phyloP scores from a whole-genome alignment of 2,888 invertebrate genomes.

The Ceriagrion tenellum region DNA sequence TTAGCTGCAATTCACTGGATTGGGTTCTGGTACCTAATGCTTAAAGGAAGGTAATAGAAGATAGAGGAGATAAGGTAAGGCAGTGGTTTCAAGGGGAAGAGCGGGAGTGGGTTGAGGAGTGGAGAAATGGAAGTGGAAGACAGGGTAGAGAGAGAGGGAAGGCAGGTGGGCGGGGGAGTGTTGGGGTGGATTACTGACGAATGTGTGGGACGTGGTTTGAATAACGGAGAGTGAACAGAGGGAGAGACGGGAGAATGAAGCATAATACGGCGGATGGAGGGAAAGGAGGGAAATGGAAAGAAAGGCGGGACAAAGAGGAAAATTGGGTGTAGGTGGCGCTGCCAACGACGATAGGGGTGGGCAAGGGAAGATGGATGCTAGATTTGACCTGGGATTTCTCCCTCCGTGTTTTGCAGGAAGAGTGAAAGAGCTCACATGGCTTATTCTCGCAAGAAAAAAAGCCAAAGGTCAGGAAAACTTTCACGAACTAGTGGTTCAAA shows the following conservation, averaged over 20 bases:
- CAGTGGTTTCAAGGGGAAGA: not conserved
- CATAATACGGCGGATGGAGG: not conserved
- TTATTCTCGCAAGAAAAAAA: too few relatives aligned
- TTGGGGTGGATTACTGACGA: not conserved
- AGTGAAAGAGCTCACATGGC: too few relatives aligned
- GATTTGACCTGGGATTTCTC: not conserved
- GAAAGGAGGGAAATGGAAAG: not conserved
- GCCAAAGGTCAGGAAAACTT: too few relatives aligned
- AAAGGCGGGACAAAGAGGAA: not conserved
- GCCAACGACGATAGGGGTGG: not conserved
- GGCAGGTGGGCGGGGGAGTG: not conserved
- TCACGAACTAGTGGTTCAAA: too few relatives aligned
- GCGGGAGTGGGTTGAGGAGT: not conserved
- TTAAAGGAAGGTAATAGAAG: not conserved
- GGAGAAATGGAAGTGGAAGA: too few relatives aligned
- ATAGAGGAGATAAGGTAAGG: not conserved
- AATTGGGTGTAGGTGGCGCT: not conserved
- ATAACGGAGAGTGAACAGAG: not conserved
- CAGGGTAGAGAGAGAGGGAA: not conserved
- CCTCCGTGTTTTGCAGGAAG: not conserved
- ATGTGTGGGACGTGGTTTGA: constrained; percentile 5
- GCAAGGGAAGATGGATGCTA: not conserved
- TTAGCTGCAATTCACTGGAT: too few relatives aligned
- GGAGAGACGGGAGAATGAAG: not conserved
- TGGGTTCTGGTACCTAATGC: too few relatives aligned